phyloP scores from a whole-genome alignment of 2,888 invertebrate genomes.

The Blastobasis adustella region DNA sequence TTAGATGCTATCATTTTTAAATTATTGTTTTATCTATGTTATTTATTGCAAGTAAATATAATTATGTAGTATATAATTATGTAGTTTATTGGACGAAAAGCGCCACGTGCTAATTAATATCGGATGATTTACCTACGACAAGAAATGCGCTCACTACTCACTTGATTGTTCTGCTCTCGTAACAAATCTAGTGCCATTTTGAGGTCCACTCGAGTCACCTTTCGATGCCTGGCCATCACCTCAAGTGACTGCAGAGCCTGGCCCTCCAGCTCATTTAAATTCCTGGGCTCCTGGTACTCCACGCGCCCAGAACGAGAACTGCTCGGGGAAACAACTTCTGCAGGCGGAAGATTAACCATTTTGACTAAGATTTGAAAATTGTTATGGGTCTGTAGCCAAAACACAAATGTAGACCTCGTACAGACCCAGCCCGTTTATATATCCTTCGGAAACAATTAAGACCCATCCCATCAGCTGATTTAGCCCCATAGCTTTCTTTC shows the following conservation, averaged over 20 bases:
- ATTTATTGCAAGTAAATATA: background rate
- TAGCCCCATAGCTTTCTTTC: no score
- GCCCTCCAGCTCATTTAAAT: constrained; percentile 30
- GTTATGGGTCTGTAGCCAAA: no score
- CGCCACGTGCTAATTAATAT: background rate
- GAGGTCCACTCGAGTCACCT: constrained; percentile 23
- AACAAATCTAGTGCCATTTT: constrained; percentile 36
- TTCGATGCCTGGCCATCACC: constrained; percentile 33
- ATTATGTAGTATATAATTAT: background rate
- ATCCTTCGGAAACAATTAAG: no score
- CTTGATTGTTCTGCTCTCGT: constrained; percentile 38
- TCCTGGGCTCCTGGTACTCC: constrained; percentile 22
- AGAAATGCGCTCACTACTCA: constrained; percentile 14
- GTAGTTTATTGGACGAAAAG: background rate
- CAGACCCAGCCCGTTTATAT: no score
- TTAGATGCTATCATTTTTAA: no score
- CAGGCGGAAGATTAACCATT: no score
- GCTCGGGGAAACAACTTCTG: no score
- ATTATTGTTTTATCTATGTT: background rate
- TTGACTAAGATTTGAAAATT: no score
- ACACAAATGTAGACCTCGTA: no score
- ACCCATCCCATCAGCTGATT: no score
- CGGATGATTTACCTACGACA: background rate
- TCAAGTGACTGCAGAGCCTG: constrained; percentile 26
- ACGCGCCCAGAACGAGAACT: no score